Percentiles rank a stretch among this genome's conserved stretches.
phyloP scores from a whole-genome alignment of 2,113 vertebrate genomes.

The Suricata suricatta region DNA sequence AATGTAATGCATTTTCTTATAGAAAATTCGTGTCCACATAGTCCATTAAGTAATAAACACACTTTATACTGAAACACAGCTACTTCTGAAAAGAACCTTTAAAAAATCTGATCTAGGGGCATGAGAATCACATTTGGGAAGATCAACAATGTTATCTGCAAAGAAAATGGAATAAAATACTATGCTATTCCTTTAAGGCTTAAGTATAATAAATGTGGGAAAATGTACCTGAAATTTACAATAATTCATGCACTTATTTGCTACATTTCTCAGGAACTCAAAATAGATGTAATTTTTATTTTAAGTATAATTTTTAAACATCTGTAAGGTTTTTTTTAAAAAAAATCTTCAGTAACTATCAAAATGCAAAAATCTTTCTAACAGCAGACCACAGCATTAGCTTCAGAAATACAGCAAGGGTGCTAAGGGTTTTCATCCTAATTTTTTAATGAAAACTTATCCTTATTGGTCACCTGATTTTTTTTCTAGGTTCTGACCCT shows the following conservation, averaged over 20 bases:
- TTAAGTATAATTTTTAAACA: slow-evolving; percentile 29
- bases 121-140: neutral
- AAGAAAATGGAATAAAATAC: slow-evolving; percentile 66
- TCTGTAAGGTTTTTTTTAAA: neutral
- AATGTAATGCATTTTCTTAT: neutral
- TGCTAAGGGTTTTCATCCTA: neutral
- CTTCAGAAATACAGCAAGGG: neutral
- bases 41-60: neutral
- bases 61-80: neutral
- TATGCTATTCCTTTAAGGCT: neutral
- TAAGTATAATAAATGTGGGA: neutral
- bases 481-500: neutral
- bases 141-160: slow-evolving; percentile 20
- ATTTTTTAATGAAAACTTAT: neutral
- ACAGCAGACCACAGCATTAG: neutral
- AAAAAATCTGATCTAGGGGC: neutral
- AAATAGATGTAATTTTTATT: neutral
- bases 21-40: neutral
- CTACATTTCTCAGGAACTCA: slow-evolving; percentile 43
- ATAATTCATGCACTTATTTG: neutral
- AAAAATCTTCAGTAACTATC: neutral
- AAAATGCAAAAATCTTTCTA: neutral
- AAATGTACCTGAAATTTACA: slow-evolving; percentile 36
- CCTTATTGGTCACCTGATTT: neutral
- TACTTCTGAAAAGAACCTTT: slow-evolving; percentile 28